Percentiles rank a stretch among this genome's conserved stretches.
phyloP scores from a whole-genome alignment of 1,140 invertebrate species.

The Tenebrio molitor region DNA sequence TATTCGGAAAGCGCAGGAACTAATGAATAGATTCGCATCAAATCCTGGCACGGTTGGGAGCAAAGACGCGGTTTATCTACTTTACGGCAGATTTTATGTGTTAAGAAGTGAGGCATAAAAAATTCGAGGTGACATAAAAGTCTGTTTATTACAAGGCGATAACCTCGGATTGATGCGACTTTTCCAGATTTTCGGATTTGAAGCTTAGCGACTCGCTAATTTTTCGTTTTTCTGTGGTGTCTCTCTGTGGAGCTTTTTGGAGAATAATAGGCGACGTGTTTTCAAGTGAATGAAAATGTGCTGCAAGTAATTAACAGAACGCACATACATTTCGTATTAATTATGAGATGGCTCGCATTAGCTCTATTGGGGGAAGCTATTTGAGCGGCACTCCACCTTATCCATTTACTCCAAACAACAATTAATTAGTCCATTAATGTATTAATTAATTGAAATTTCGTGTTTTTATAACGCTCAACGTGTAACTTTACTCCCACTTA shows the following conservation, averaged over 20 bases:
- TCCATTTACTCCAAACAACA: conserved; percentile 5
- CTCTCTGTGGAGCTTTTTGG: no score
- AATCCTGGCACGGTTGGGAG: background rate
- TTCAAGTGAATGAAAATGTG: conserved; percentile 29
- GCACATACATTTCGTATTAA: conserved; percentile 25
- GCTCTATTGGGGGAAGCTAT: conserved; percentile 25
- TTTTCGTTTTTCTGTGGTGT: no score
- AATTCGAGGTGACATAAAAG: background rate
- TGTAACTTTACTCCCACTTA: background rate
- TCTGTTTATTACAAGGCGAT: background rate
- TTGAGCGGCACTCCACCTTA: background rate
- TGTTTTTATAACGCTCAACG: background rate
- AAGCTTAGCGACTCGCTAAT: no score
- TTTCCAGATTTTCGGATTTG: no score
- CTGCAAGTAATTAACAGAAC: conserved; percentile 8
- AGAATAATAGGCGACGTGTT: no score
- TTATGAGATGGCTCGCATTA: conserved; percentile 31
- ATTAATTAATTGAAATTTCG: conserved; percentile 38
- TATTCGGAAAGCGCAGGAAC: background rate
- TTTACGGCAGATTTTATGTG: conserved; percentile 2
- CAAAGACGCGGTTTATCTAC: background rate
- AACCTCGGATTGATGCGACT: background rate
- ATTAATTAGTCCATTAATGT: conserved; percentile 12
- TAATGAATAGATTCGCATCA: background rate
- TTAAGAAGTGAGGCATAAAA: background rate